Percentiles rank a stretch among this genome's conserved stretches.
phyloP scores from a whole-genome alignment of 2,113 vertebrate species.

The Quiscalus mexicanus region DNA sequence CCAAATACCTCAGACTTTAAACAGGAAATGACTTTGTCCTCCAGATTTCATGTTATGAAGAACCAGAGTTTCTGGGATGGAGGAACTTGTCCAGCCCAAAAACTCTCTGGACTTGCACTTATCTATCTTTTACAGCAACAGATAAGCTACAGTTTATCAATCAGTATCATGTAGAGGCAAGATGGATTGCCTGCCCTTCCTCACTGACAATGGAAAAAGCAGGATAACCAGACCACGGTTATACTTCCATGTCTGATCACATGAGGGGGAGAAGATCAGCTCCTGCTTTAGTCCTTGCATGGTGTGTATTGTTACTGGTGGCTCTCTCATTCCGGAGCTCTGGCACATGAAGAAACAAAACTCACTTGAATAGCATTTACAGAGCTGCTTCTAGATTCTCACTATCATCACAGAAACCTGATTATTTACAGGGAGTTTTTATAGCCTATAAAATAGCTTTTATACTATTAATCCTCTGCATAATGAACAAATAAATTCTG shows the following conservation, averaged over 20 bases:
- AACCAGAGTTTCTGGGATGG: not conserved
- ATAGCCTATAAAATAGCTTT: not conserved
- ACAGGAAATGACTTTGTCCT: not conserved
- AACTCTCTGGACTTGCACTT: not conserved
- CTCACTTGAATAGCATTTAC: not conserved
- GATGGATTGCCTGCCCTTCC: not conserved
- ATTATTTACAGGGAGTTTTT: not conserved
- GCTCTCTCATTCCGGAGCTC: not conserved
- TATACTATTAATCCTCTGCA: not conserved
- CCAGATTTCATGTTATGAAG: not conserved
- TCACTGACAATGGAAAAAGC: not conserved
- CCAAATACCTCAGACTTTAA: not conserved
- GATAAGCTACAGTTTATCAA: not conserved
- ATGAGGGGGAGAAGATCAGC: not conserved
- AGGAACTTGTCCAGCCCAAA: not conserved
- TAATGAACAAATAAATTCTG: not conserved
- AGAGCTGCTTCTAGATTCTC: not conserved
- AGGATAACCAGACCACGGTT: not conserved
- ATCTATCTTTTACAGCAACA: not conserved
- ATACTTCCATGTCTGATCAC: not conserved
- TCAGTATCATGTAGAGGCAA: not conserved
- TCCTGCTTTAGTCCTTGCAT: not conserved
- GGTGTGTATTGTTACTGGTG: rapidly evolving
- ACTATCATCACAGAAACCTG: not conserved
- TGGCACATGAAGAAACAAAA: not conserved